Conservation (phyloP, 2,797 vertebrate genomes). For the Sebastes diploproa region DNA sequence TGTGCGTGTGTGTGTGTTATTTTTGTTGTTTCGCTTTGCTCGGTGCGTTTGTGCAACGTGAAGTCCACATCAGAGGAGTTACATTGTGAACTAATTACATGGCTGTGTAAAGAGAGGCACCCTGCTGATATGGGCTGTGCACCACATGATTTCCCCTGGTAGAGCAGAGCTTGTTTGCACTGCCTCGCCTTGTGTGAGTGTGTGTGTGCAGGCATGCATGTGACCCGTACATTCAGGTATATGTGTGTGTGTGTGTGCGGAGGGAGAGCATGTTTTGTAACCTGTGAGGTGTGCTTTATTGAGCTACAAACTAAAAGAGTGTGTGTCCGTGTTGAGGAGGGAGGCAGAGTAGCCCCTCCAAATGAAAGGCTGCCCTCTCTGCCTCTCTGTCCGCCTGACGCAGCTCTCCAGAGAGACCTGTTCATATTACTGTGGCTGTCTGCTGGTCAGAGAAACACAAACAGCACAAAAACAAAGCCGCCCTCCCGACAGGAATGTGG, state of each 20-base stretch:
- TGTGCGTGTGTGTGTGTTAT: background rate
- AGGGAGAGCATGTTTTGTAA: conserved; percentile 44
- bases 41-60: conserved; percentile 51
- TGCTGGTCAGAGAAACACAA: conserved; percentile 60
- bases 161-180: conserved; percentile 64
- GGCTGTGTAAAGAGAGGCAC: conserved; percentile 75
- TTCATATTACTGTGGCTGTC: conserved; percentile 67
- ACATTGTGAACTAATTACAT: conserved; percentile 78
- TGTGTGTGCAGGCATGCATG: conserved; percentile 31
- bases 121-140: conserved; percentile 73
- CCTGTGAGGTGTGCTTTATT: conserved; percentile 57
- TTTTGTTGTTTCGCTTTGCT: conserved; percentile 5
- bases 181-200: conserved; percentile 24
- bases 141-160: conserved; percentile 82
- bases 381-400: conserved; percentile 28
- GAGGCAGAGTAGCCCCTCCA: conserved; percentile 51
- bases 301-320: conserved; percentile 61
- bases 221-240: conserved; percentile 46
- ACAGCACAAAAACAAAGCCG: conserved; percentile 64
- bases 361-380: conserved; percentile 68
- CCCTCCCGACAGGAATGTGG: conserved; percentile 8
- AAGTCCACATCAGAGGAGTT: conserved; percentile 68
- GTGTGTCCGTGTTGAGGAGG: conserved; percentile 42
- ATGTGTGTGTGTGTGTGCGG: background rate
- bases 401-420: conserved; percentile 58